Percentiles rank a stretch among this genome's conserved stretches.
Evolutionary conservation across 35 echinoderm and acorn worm species (phyloP).

Genomic region (Stichopus chloronotus): DNA sequence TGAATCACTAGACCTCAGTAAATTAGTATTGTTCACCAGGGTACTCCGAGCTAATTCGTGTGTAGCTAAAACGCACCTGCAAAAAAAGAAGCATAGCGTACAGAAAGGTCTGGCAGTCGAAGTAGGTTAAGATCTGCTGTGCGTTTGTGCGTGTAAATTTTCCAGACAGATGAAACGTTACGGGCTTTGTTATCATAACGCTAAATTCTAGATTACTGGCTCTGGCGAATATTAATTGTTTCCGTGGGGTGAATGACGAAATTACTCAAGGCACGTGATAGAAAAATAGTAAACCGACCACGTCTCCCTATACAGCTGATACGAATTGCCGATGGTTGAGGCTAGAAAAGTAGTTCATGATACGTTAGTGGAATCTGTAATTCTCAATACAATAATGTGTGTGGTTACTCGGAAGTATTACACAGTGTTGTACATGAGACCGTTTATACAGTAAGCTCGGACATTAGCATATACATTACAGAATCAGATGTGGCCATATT

Average conservation of each 20-base stretch:
- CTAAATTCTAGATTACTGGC: constrained; percentile 28
- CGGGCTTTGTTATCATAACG: constrained; percentile 19
- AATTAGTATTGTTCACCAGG: background rate
- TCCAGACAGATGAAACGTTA: background rate
- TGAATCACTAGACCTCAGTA: background rate
- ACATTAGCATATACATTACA: no score
- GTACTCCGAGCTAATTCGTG: background rate
- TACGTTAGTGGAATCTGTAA: no score
- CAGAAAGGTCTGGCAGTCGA: background rate
- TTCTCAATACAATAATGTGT: no score
- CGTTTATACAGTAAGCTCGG: no score
- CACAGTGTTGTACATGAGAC: no score
- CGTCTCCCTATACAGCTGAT: no score
- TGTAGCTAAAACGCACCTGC: background rate
- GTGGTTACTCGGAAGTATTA: no score
- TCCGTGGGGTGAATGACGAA: background rate
- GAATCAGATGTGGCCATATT: no score
- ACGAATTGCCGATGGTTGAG: no score
- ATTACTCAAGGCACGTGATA: background rate
- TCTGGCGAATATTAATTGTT: constrained; percentile 18
- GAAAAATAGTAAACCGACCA: no score
- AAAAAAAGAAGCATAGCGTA: background rate
- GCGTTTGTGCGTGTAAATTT: background rate
- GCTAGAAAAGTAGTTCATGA: no score
- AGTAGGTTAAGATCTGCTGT: constrained; percentile 24